Conservation (phyloP, 2,797 vertebrate genomes). For the Urocyon cinereoargenteus region DNA sequence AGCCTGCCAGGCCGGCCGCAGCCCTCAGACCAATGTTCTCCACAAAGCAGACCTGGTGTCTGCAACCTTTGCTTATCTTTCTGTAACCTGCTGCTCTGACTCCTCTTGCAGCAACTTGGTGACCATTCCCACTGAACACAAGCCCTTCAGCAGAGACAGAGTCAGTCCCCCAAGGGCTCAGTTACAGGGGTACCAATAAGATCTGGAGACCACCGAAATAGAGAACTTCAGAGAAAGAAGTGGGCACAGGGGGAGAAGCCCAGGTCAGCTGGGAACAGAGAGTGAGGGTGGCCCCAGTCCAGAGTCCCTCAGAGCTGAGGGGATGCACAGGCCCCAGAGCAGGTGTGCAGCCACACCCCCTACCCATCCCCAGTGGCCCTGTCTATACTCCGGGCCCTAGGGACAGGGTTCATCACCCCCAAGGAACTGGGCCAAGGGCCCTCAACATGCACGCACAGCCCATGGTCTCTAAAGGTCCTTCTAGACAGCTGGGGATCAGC, state of each 20-base stretch:
- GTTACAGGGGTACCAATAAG: neutral
- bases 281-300: no score
- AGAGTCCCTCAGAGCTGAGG: neutral
- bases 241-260: no score
- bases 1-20: neutral
- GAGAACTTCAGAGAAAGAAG: neutral
- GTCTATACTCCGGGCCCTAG: neutral
- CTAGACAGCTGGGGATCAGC: neutral
- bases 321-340: neutral
- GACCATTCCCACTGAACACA: rapidly evolving
- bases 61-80: neutral
- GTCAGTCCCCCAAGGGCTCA: neutral
- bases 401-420: neutral
- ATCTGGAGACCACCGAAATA: rapidly evolving
- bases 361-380: rapidly evolving
- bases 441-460: neutral
- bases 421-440: neutral
- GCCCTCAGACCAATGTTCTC: neutral
- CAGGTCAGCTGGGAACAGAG: rapidly evolving
- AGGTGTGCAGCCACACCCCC: no score
- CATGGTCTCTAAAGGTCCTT: rapidly evolving
- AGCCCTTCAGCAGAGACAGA: neutral
- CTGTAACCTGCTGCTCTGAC: rapidly evolving
- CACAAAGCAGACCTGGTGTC: neutral
- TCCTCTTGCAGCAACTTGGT: rapidly evolving